Evolutionary conservation across 2,888 invertebrate species (phyloP).

Genomic region (Scaptomyza cyrtandrae): DNA sequence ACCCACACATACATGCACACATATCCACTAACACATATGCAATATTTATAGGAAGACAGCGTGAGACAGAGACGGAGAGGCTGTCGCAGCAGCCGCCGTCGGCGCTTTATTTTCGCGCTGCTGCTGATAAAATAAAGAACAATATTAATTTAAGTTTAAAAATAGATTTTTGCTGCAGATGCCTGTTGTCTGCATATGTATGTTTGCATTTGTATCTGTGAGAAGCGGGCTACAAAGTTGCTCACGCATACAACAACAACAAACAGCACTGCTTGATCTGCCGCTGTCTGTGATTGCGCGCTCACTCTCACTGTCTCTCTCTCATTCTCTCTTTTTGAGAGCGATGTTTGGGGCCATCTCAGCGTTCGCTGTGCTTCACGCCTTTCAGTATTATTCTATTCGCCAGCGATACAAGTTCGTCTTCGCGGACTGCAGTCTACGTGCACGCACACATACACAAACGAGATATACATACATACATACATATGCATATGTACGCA

Average conservation of each 20-base stretch:
- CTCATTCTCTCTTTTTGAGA: slow-evolving; percentile 33
- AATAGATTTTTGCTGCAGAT: slow-evolving; percentile 79
- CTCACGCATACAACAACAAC: slow-evolving; percentile 50
- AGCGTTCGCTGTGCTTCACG: slow-evolving; percentile 47
- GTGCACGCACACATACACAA: slow-evolving; percentile 44
- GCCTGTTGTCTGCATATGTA: slow-evolving; percentile 63
- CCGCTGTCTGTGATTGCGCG: slow-evolving; percentile 60
- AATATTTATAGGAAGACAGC: slow-evolving; percentile 10
- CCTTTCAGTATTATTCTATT: slow-evolving; percentile 75
- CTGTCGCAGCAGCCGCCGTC: slow-evolving; percentile 64
- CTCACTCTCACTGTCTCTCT: slow-evolving; percentile 27
- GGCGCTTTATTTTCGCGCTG: slow-evolving; percentile 69
- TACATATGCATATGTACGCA: slow-evolving; percentile 26
- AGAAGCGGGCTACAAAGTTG: slow-evolving; percentile 54
- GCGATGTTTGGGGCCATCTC: slow-evolving; percentile 43
- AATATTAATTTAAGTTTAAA: slow-evolving; percentile 82
- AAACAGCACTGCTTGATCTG: slow-evolving; percentile 55
- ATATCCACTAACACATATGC: slow-evolving; percentile 10
- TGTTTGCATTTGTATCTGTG: slow-evolving; percentile 34
- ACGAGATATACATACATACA: slow-evolving; percentile 15
- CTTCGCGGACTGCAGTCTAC: slow-evolving; percentile 52
- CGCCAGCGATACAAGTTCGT: slow-evolving; percentile 68
- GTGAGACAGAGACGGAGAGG: slow-evolving; percentile 30
- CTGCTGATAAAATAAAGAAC: slow-evolving; percentile 82
- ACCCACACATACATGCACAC: slow-evolving; percentile 44